These are phyloP conservation scores for Eutolmus rufibarbis DNA, from an alignment of 2,888 invertebrate genomes.

Conservation along the genomic window DNA sequence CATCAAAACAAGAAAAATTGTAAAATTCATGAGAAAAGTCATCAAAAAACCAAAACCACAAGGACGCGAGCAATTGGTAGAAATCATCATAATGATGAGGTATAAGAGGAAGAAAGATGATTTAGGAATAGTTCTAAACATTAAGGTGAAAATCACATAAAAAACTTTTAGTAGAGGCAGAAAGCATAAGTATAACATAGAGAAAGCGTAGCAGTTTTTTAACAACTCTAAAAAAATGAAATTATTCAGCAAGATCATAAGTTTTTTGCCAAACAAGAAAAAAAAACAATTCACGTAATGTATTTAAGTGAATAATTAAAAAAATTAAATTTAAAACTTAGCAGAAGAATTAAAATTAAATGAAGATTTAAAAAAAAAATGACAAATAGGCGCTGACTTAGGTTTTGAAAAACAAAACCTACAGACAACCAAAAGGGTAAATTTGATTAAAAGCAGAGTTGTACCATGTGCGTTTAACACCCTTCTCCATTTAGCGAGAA, in stretches of 20 bases:
- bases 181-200: neutral
- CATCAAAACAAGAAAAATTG: neutral
- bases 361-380: neutral
- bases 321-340: neutral
- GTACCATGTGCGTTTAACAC: conserved; percentile 23
- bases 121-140: neutral
- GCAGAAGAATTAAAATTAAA: neutral
- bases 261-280: neutral
- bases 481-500: neutral
- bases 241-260: neutral
- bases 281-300: neutral
- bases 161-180: conserved; percentile 11
- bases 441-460: neutral
- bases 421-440: neutral
- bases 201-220: conserved; percentile 20
- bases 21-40: neutral
- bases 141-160: neutral
- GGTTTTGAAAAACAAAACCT: neutral
- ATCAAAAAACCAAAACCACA: neutral
- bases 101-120: neutral
- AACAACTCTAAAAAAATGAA: neutral
- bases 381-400: neutral
- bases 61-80: neutral
- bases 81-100: neutral
- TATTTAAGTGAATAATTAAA: neutral